Percentiles rank a stretch among this genome's conserved stretches.
Evolutionary conservation across 2,113 vertebrate genomes (phyloP).

Genomic region (Hemiscyllium ocellatum): DNA sequence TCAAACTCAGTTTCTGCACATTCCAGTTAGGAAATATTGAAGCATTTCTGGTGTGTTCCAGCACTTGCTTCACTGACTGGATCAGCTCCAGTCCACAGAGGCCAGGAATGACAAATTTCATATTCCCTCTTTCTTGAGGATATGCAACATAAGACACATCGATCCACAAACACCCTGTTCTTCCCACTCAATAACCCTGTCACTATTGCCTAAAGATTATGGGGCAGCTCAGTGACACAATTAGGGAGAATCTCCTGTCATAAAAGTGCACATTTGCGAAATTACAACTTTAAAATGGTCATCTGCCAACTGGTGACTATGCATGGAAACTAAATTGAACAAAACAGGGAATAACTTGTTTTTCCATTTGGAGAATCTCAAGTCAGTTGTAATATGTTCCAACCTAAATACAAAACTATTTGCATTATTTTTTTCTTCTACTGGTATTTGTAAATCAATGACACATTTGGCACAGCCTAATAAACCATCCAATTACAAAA

Average conservation of each 20-base stretch:
- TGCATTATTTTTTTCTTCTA: not conserved
- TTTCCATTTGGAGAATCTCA: not conserved
- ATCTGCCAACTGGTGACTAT: not conserved
- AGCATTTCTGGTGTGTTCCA: not conserved
- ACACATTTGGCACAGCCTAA: not conserved
- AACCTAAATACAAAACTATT: not conserved
- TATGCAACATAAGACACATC: not conserved
- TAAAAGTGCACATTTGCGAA: not conserved
- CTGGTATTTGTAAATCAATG: not conserved
- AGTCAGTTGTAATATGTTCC: not conserved
- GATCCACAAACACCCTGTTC: not conserved
- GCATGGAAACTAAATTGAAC: not conserved
- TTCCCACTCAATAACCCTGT: not conserved
- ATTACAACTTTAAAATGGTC: not conserved
- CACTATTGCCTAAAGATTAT: not conserved
- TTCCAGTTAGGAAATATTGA: not conserved
- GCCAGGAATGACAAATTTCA: not conserved
- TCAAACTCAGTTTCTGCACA: not conserved
- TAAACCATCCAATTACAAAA: not conserved
- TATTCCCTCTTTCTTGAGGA: not conserved
- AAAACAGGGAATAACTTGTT: not conserved
- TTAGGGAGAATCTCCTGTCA: not conserved
- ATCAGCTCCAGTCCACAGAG: not conserved
- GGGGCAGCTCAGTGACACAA: not conserved
- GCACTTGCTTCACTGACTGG: not conserved